phyloP scores from a whole-genome alignment of 2,888 invertebrate genomes.

The Tinea trinotella region DNA sequence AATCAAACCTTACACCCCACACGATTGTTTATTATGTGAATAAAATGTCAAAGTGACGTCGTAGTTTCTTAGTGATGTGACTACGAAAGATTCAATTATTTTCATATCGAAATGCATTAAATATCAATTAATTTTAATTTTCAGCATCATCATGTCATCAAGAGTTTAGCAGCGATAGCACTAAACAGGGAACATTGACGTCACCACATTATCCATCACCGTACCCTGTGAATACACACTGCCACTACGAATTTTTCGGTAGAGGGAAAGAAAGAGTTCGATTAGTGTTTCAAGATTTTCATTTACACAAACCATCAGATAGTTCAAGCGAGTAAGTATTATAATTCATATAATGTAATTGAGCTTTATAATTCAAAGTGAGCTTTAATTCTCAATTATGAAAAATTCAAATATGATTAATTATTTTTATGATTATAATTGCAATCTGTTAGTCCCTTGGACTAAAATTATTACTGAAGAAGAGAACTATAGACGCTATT shows the following conservation, averaged over 20 bases:
- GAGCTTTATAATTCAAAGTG: too few species aligned
- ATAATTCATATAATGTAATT: too few species aligned
- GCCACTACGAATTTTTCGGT: conserved; percentile 93
- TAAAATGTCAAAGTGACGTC: background rate
- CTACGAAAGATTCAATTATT: background rate
- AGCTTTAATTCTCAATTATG: too few species aligned
- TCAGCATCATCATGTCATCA: conserved; percentile 85
- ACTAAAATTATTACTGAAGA: too few species aligned
- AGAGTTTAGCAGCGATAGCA: conserved; percentile 82
- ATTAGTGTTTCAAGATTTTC: conserved; percentile 88
- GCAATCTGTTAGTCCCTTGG: too few species aligned
- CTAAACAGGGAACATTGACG: conserved; percentile 86
- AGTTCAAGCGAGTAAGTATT: conserved; percentile 75
- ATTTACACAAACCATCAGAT: conserved; percentile 78
- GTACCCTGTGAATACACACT: conserved; percentile 85
- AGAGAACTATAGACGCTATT: too few species aligned
- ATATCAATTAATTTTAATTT: conserved; percentile 40
- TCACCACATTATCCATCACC: conserved; percentile 89
- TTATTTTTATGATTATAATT: too few species aligned
- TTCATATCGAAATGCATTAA: background rate
- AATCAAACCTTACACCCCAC: background rate
- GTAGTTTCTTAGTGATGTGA: background rate
- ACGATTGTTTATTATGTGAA: background rate
- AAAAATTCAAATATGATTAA: background rate
- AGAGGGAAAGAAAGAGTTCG: conserved; percentile 88